Percentiles rank a stretch among this genome's conserved stretches.
phyloP scores from a whole-genome alignment of 2,888 invertebrate genomes.

The Cantharis lateralis region DNA sequence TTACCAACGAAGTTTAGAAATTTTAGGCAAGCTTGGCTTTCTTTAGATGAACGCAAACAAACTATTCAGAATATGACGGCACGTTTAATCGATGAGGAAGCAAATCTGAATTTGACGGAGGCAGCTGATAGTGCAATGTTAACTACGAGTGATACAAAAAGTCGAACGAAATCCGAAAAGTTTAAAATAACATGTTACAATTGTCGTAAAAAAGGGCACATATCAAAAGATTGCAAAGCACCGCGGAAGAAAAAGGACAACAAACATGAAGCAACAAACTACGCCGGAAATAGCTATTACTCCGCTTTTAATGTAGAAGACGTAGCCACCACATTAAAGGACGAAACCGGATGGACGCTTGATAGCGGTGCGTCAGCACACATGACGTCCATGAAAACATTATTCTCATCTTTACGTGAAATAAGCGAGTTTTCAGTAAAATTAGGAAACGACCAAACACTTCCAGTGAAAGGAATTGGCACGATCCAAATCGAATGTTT shows the following conservation, averaged over 20 bases:
- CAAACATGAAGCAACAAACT: neutral
- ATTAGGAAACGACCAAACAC: conserved; percentile 34
- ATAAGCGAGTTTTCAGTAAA: conserved; percentile 9
- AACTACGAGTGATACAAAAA: neutral
- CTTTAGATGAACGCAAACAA: too few species aligned
- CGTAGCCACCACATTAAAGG: neutral
- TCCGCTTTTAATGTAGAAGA: conserved; percentile 12
- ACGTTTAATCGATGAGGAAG: conserved; percentile 35
- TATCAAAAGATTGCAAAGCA: conserved; percentile 23
- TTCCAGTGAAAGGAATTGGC: conserved; percentile 37
- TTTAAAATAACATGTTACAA: conserved; percentile 21
- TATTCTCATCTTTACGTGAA: conserved; percentile 17
- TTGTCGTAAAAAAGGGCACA: conserved; percentile 31
- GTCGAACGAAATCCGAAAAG: neutral
- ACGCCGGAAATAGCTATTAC: neutral
- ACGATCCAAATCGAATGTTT: conserved; percentile 34
- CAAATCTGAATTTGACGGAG: conserved; percentile 20
- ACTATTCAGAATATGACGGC: conserved; percentile 32
- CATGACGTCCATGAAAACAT: conserved; percentile 26
- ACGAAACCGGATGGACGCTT: conserved; percentile 33
- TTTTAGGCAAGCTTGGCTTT: too few species aligned
- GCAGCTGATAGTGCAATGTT: conserved; percentile 20
- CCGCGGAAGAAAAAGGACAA: neutral
- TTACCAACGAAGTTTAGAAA: too few species aligned
- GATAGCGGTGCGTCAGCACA: conserved; percentile 41